Conservation (phyloP, 35 echinoderm and acorn worm genomes). For the Lytechinus pictus region DNA sequence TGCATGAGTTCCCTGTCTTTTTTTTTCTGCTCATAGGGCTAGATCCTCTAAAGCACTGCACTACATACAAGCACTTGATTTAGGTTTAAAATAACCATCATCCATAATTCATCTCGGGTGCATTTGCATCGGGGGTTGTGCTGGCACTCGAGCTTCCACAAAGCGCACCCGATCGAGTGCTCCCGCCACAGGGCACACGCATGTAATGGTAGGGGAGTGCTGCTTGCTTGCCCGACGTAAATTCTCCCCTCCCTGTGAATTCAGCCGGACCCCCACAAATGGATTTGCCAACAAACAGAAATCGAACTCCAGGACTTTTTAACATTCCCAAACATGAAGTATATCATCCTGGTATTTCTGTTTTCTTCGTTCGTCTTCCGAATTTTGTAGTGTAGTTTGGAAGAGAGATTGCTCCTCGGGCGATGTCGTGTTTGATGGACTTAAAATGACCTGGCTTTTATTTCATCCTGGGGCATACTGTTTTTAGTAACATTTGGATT, state of each 20-base stretch:
- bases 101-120: slow-evolving; percentile 48
- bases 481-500: slow-evolving; percentile 21
- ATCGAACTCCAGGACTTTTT: slow-evolving; percentile 41
- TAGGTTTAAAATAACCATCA: slow-evolving; percentile 47
- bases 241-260: neutral
- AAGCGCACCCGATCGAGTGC: slow-evolving; percentile 35
- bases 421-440: neutral
- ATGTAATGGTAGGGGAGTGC: neutral
- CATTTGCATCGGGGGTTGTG: slow-evolving; percentile 28
- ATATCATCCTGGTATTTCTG: neutral
- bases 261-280: slow-evolving; percentile 42
- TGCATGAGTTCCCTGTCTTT: slow-evolving; percentile 15
- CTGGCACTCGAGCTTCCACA: slow-evolving; percentile 29
- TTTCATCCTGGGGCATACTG: neutral
- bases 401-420: neutral
- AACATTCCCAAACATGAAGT: slow-evolving; percentile 50
- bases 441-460: slow-evolving; percentile 26
- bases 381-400: neutral
- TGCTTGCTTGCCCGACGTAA: neutral
- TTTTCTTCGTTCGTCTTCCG: neutral
- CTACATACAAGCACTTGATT: slow-evolving; percentile 41
- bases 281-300: slow-evolving; percentile 55
- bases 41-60: slow-evolving; percentile 47
- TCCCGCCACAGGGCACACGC: slow-evolving; percentile 44
- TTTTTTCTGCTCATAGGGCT: neutral